phyloP scores from a whole-genome alignment of 2,888 invertebrate species.

The Pollenia angustigena region DNA sequence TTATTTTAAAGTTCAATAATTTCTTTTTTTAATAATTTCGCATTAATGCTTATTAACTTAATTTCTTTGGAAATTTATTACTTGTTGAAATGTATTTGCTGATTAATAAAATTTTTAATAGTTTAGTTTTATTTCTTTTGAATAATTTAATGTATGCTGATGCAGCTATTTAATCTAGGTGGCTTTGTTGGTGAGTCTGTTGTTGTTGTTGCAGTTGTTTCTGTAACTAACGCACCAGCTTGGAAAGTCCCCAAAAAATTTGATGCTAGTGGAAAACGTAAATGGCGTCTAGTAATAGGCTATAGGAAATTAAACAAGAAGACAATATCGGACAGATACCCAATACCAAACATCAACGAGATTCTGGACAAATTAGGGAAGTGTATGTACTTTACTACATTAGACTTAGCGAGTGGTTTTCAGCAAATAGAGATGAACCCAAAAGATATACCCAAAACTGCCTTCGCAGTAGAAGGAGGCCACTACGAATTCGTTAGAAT shows the following conservation, averaged over 20 bases:
- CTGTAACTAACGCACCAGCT: slow-evolving; percentile 44
- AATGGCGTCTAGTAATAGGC: slow-evolving; percentile 50
- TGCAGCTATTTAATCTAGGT: neutral
- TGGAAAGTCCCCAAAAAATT: slow-evolving; percentile 40
- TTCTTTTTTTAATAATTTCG: too few species aligned
- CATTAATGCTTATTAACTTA: too few species aligned
- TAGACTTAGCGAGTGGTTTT: slow-evolving; percentile 16
- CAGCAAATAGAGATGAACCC: slow-evolving; percentile 15
- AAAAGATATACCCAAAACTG: slow-evolving; percentile 3
- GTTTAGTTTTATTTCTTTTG: too few species aligned
- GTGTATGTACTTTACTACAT: slow-evolving; percentile 18
- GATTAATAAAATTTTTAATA: too few species aligned
- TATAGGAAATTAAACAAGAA: slow-evolving; percentile 35
- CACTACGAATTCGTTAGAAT: neutral
- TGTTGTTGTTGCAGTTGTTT: too few species aligned
- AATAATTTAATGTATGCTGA: neutral
- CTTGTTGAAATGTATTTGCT: too few species aligned
- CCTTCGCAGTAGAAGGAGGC: slow-evolving; percentile 7
- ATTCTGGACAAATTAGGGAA: slow-evolving; percentile 8
- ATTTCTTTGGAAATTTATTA: too few species aligned
- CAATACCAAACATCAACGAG: slow-evolving; percentile 21
- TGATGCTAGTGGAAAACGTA: slow-evolving; percentile 55
- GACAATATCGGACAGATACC: slow-evolving; percentile 29
- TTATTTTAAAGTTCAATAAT: too few species aligned
- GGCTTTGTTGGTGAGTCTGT: neutral